A percentile compares a stretch with the other conserved stretches of the same genome.
Evolutionary conservation across 2,888 invertebrate species (phyloP).

Genomic region (Drosophila robusta): DNA sequence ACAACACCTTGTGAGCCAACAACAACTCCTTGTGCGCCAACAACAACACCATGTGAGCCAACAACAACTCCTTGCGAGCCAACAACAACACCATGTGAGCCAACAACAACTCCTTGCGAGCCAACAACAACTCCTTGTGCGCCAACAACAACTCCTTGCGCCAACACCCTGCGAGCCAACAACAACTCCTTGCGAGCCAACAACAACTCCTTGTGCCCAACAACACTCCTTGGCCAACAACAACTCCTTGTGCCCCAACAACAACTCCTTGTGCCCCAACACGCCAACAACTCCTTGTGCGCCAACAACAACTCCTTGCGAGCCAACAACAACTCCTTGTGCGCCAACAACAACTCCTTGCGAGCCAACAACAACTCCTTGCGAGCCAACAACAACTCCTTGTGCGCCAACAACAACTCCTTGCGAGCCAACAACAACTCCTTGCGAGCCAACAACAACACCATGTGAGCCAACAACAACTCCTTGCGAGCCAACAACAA

Average conservation of each 20-base stretch:
- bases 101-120: neutral
- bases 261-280: neutral
- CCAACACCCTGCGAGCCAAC: conserved; percentile 10
- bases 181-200: conserved; percentile 6
- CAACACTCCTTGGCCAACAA: conserved; percentile 1
- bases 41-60: neutral
- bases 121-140: neutral
- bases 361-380: neutral
- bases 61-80: neutral
- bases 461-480: conserved; percentile 11
- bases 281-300: conserved; percentile 6
- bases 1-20: conserved; percentile 4
- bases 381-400: neutral
- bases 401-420: neutral
- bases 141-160: neutral
- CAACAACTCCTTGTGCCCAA: conserved; percentile 5
- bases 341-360: conserved; percentile 7
- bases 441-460: conserved; percentile 5
- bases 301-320: conserved; percentile 8
- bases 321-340: neutral
- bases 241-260: neutral
- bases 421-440: neutral
- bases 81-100: neutral
- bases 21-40: neutral
- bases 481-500: conserved; percentile 24